phyloP scores from a whole-genome alignment of 2,113 vertebrate genomes.

The Motacilla alba region DNA sequence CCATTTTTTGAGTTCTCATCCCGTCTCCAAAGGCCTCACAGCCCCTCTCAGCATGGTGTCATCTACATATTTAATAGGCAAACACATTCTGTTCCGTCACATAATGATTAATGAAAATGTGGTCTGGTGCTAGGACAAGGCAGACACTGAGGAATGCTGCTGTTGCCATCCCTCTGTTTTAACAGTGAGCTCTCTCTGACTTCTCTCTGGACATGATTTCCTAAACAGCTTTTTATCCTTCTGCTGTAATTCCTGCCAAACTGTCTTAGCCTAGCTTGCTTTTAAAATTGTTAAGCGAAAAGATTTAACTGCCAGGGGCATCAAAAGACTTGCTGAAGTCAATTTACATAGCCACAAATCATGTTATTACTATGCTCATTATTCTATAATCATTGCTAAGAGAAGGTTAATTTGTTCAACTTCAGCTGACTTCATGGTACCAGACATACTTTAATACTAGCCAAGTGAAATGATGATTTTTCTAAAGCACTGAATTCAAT shows the following conservation, averaged over 20 bases:
- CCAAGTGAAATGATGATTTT: neutral
- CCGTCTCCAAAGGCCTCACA: neutral
- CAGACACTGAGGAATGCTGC: conserved; percentile 45
- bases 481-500: neutral
- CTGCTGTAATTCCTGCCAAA: neutral
- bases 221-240: neutral
- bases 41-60: conserved; percentile 36
- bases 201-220: neutral
- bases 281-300: neutral
- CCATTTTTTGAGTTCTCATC: conserved; percentile 65
- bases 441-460: neutral
- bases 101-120: conserved; percentile 57
- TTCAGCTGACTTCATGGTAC: neutral
- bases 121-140: conserved; percentile 4
- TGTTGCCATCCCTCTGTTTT: conserved; percentile 30
- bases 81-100: conserved; percentile 62
- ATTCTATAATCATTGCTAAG: neutral
- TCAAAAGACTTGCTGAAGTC: neutral
- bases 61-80: conserved; percentile 64
- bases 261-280: neutral
- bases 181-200: neutral
- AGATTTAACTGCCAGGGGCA: neutral
- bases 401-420: neutral
- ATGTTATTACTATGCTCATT: neutral
- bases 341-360: neutral